Evolutionary conservation across 2,888 invertebrate genomes (phyloP).

Genomic region (Xylota sylvarum): DNA sequence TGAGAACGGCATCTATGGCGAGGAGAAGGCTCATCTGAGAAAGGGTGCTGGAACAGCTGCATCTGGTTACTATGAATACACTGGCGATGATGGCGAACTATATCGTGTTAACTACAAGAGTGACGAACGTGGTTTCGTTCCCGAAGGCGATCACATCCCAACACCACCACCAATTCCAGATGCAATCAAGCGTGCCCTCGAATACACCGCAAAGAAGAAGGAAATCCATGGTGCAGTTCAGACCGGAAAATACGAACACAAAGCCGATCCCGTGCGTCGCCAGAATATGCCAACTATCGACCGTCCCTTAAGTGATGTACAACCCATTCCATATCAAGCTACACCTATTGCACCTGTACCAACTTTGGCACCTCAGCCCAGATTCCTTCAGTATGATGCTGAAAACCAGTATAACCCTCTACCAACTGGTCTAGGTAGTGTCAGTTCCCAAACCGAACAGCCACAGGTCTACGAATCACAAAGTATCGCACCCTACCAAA

Average conservation of each 20-base stretch:
- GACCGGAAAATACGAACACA: conserved; percentile 57
- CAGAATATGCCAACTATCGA: conserved; percentile 66
- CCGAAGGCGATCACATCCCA: conserved; percentile 88
- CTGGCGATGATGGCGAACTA: conserved; percentile 87
- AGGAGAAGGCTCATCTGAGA: conserved; percentile 86
- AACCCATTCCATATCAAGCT: not conserved
- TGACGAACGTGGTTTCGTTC: conserved; percentile 86
- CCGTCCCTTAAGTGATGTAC: conserved; percentile 19
- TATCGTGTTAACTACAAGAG: conserved; percentile 86
- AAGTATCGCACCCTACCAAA: conserved; percentile 5
- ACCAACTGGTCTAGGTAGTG: conserved; percentile 43
- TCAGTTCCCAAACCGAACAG: not conserved
- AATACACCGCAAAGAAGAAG: conserved; percentile 87
- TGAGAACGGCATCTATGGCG: conserved; percentile 86
- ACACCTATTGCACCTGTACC: not conserved
- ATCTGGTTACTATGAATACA: conserved; percentile 89
- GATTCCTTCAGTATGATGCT: conserved; percentile 51
- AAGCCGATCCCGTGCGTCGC: conserved; percentile 34
- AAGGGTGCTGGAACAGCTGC: conserved; percentile 86
- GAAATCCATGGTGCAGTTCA: conserved; percentile 57
- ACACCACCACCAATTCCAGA: conserved; percentile 91
- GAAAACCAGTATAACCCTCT: conserved; percentile 41
- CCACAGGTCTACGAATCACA: conserved; percentile 16
- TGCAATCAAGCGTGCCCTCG: conserved; percentile 90
- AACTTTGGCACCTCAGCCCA: conserved; percentile 36